These are phyloP conservation scores for Diuraphis noxia DNA, from an alignment of 1,140 invertebrate genomes.

Conservation along the genomic window DNA sequence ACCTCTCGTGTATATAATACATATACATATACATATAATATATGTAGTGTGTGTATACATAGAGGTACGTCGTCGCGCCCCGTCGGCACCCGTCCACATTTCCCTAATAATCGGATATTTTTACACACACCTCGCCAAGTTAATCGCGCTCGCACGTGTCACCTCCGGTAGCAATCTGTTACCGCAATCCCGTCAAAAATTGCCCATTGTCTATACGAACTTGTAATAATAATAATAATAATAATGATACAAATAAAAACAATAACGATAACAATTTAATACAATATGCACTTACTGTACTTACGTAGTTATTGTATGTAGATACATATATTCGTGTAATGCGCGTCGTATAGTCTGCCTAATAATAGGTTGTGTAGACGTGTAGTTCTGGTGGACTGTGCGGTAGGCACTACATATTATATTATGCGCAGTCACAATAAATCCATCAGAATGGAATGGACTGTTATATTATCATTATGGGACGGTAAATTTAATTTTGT, in stretches of 20 bases:
- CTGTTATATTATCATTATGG: neutral
- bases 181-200: constrained; percentile 17
- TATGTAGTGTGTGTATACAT: too few species aligned
- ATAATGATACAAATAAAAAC: neutral
- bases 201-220: neutral
- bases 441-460: neutral
- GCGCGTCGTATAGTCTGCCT: neutral
- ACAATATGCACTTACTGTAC: neutral
- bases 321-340: neutral
- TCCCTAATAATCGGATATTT: constrained; percentile 31
- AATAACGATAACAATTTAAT: neutral
- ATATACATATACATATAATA: neutral
- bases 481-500: neutral
- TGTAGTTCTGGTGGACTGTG: too few species aligned
- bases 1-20: neutral
- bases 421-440: neutral
- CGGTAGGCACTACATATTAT: too few species aligned
- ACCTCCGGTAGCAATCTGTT: constrained; percentile 29
- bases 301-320: too few species aligned
- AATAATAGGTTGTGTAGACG: too few species aligned
- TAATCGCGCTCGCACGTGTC: constrained; percentile 10
- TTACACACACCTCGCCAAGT: neutral
- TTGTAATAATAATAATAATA: neutral
- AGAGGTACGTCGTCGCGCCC: neutral
- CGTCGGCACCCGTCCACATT: constrained; percentile 18